Percentiles rank a stretch among this genome's conserved stretches.
These are phyloP conservation scores for Scaptomyza hsui DNA, from an alignment of 1,140 invertebrate genomes.

Conservation along the genomic window DNA sequence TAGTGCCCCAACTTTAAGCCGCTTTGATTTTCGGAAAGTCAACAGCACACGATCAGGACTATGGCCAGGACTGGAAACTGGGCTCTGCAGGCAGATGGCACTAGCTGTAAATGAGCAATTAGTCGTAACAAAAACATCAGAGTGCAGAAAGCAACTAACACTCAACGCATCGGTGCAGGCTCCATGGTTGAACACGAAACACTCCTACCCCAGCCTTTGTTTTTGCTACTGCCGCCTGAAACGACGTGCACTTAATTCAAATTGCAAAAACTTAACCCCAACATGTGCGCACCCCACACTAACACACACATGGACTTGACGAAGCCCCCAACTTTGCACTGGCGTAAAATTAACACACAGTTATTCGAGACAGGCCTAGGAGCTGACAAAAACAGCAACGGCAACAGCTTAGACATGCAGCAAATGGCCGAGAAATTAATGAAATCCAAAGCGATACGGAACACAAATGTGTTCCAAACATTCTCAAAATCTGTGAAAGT, in stretches of 20 bases:
- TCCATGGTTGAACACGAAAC: constrained; percentile 12
- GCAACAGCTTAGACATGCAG: constrained; percentile 63
- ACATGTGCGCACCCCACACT: constrained; percentile 39
- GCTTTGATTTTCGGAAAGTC: constrained; percentile 40
- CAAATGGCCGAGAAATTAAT: constrained; percentile 67
- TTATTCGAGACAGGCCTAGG: constrained; percentile 39
- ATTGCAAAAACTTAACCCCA: constrained; percentile 70
- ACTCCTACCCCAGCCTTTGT: background rate
- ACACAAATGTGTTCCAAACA: constrained; percentile 26
- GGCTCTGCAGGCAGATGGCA: background rate
- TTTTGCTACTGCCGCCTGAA: background rate
- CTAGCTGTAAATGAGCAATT: constrained; percentile 73
- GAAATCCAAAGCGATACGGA: constrained; percentile 36
- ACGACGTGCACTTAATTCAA: constrained; percentile 74
- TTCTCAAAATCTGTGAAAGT: background rate
- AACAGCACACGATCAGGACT: constrained; percentile 2
- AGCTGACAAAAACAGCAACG: constrained; percentile 10
- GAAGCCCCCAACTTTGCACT: background rate
- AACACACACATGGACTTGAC: constrained; percentile 6
- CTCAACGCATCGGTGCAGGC: constrained; percentile 24
- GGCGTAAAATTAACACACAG: constrained; percentile 75
- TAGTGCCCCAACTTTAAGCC: constrained; percentile 28
- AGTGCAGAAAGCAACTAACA: constrained; percentile 36
- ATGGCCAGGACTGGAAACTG: too few species aligned
- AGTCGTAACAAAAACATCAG: constrained; percentile 74